Evolutionary conservation across 2,888 invertebrate genomes (phyloP), one percentile per base, ranked within the genome.

Genomic region (Chaetoderma sp.): DNA sequence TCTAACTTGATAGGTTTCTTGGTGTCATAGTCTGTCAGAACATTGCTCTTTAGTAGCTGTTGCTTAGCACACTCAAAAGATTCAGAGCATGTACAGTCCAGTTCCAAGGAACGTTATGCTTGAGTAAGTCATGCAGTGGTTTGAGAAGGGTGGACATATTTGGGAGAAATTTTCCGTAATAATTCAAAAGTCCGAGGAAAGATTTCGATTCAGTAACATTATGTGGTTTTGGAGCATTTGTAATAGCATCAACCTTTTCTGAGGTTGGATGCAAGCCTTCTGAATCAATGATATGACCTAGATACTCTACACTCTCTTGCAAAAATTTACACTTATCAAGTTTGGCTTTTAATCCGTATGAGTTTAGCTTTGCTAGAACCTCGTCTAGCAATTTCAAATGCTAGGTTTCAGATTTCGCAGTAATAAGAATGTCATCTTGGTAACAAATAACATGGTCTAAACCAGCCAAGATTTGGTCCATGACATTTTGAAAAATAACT

Each of bases 21-120:
- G 6, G 78, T 73, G 50, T 85, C 75, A 13, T 33, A 68, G 36
- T 59, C 80, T 0, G 73, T 68, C n/a, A 85, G 69, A n/a, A 78
- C 60, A 1, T 67, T 25, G 6, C 68, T 61, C 13, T 60, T 63
- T 18, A 45, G 33, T 4, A 79, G 49, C n/a, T 67, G 32, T 13
- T 61, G 45, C 57, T 81, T 81, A 10, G 70, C 25, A n/a, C n/a
- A n/a, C n/a, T n/a, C n/a, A n/a, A n/a, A n/a, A n/a, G n/a, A 27
- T 58, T 33, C 21, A 65, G 52, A 23, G 60, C 25, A 8, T 32
- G 49, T 39, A 10, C 30, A 5, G 21, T 68, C 74, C 52, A 74
- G 45, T 8, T 65, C 69, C 62, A 70, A 33, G 32, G 63, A 60
- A 25, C 23, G 1, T 28, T 54, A 60, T 59, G 68, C 55, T 56